These are phyloP conservation scores for Hedychridium roseum DNA, from an alignment of 2,888 invertebrate species.

Conservation along the genomic window DNA sequence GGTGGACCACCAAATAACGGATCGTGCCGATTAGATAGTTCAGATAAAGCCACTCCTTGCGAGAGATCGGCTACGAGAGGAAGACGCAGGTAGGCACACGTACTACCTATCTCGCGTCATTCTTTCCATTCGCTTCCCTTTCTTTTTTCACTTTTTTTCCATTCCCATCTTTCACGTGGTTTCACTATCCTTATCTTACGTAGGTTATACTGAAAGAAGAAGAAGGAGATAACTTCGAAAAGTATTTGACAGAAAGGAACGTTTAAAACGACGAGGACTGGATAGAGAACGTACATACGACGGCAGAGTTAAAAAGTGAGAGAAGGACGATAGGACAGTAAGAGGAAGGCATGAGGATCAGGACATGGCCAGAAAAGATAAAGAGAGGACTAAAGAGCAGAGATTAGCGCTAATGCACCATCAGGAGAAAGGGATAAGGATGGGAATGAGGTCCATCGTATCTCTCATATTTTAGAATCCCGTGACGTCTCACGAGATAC, in stretches of 20 bases:
- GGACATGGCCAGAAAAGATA: constrained; percentile 55
- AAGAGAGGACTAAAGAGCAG: constrained; percentile 63
- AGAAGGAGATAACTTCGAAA: neutral
- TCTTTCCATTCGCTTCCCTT: constrained; percentile 73
- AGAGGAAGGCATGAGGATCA: constrained; percentile 23
- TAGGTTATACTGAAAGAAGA: constrained; percentile 17
- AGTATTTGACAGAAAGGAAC: neutral
- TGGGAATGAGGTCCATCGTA: constrained; percentile 59
- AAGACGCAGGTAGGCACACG: constrained; percentile 34
- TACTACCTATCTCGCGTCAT: constrained; percentile 65
- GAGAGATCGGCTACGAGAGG: constrained; percentile 59
- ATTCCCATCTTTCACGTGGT: constrained; percentile 35
- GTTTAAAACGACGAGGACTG: constrained; percentile 7
- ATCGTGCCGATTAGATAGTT: constrained; percentile 54
- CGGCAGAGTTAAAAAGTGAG: too few relatives aligned
- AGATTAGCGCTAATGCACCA: constrained; percentile 65
- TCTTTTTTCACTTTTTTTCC: constrained; percentile 19
- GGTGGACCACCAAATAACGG: constrained; percentile 53
- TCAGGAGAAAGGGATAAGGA: constrained; percentile 50
- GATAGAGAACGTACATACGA: too few relatives aligned
- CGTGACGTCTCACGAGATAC: constrained; percentile 63
- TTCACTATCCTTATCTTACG: constrained; percentile 17
- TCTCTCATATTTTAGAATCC: constrained; percentile 64
- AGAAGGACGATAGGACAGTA: too few relatives aligned
- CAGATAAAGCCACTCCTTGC: constrained; percentile 36